These are phyloP conservation scores for Ctenodactylus gundi DNA, from an alignment of 2,113 vertebrate species.

Conservation along the genomic window DNA sequence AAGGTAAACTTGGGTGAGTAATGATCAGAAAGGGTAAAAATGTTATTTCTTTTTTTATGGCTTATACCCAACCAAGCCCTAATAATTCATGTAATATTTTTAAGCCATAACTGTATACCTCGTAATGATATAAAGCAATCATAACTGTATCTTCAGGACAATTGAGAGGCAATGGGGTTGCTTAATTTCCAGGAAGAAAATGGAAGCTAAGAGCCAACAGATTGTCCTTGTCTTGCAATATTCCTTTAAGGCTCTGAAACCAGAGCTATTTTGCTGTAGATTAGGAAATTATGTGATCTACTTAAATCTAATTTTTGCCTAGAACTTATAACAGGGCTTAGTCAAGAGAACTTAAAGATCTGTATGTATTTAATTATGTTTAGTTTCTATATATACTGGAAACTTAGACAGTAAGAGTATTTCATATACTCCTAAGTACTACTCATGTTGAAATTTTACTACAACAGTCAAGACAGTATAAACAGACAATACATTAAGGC, in stretches of 20 bases:
- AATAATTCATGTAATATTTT: background rate
- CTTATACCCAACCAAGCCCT: background rate
- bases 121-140: background rate
- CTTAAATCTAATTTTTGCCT: slow-evolving; percentile 8
- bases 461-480: background rate
- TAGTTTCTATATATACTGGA: background rate
- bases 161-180: background rate
- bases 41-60: slow-evolving; percentile 28
- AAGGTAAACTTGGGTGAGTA: slow-evolving; percentile 12
- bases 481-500: background rate
- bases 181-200: background rate
- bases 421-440: background rate
- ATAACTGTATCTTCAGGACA: slow-evolving; percentile 8
- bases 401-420: background rate
- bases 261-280: background rate
- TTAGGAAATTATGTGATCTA: background rate
- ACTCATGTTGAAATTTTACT: background rate
- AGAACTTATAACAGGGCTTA: background rate
- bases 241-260: background rate
- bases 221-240: background rate
- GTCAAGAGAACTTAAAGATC: slow-evolving; percentile 14
- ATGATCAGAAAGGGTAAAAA: slow-evolving; percentile 34
- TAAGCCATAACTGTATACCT: background rate
- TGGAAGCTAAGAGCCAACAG: background rate
- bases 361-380: slow-evolving; percentile 52